These are phyloP conservation scores for Charadrius vociferus DNA, from an alignment of 2,113 vertebrate genomes.

Conservation along the genomic window DNA sequence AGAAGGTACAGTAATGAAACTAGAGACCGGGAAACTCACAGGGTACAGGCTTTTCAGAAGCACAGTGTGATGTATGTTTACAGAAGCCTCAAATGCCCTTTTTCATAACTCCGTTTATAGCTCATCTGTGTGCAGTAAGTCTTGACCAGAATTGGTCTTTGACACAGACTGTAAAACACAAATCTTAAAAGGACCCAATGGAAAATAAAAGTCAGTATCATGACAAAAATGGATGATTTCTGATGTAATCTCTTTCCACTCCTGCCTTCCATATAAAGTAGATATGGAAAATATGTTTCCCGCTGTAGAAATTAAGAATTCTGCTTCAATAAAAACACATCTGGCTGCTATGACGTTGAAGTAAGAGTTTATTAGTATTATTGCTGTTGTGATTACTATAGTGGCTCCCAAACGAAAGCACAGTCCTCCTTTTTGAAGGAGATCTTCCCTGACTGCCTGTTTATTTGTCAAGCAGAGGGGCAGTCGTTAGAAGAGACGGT, in stretches of 20 bases:
- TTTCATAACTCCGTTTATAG: slow-evolving; percentile 71
- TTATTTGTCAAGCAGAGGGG: background rate
- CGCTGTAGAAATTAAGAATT: slow-evolving; percentile 32
- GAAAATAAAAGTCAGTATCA: slow-evolving; percentile 74
- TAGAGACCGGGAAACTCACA: slow-evolving; percentile 29
- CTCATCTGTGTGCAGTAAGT: slow-evolving; percentile 76
- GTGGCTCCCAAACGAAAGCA: background rate
- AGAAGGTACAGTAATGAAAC: slow-evolving; percentile 64
- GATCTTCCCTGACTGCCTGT: background rate
- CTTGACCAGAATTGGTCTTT: slow-evolving; percentile 77
- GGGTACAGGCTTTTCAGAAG: slow-evolving; percentile 33
- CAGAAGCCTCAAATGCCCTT: slow-evolving; percentile 69
- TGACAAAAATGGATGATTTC: slow-evolving; percentile 73
- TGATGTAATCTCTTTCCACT: slow-evolving; percentile 50
- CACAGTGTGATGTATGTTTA: slow-evolving; percentile 68
- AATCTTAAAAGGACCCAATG: slow-evolving; percentile 70
- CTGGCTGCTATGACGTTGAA: background rate
- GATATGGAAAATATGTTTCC: slow-evolving; percentile 12
- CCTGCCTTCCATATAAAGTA: slow-evolving; percentile 33
- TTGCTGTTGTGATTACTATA: background rate
- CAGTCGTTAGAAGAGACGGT: background rate
- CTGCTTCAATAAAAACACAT: background rate
- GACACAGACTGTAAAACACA: slow-evolving; percentile 76
- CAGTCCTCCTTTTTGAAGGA: background rate
- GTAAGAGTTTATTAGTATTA: background rate